Percentiles rank a stretch among this genome's conserved stretches.
These are phyloP conservation scores for Probosciger aterrimus DNA, from an alignment of 2,113 vertebrate genomes.

Conservation along the genomic window DNA sequence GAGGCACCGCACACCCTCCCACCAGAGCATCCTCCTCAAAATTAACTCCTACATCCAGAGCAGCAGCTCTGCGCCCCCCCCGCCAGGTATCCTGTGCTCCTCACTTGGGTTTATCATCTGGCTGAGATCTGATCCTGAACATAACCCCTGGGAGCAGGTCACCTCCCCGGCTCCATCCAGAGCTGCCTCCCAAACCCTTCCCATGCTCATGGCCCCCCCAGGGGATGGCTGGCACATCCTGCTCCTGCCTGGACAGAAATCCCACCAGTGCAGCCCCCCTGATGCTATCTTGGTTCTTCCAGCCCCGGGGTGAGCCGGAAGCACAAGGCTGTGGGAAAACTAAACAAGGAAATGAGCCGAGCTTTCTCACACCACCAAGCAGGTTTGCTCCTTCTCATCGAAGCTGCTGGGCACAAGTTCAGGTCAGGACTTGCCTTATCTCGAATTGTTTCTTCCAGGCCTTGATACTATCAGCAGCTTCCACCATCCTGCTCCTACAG, in stretches of 20 bases:
- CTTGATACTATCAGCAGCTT: background rate
- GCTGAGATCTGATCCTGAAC: background rate
- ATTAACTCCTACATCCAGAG: background rate
- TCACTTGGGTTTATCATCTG: background rate
- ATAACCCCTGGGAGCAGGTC: background rate
- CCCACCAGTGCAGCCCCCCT: background rate
- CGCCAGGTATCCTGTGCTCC: background rate
- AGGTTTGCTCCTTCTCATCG: background rate
- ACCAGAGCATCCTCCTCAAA: background rate
- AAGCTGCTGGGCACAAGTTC: background rate
- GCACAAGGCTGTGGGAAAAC: slow-evolving; percentile 61
- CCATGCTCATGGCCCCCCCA: background rate
- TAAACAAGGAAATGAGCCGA: slow-evolving; percentile 32
- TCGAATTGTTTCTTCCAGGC: background rate
- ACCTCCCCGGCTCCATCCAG: background rate
- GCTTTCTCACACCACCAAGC: slow-evolving; percentile 21
- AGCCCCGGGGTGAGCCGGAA: slow-evolving; percentile 12
- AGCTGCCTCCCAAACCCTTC: background rate
- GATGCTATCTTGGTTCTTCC: slow-evolving; percentile 41
- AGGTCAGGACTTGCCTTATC: slow-evolving; percentile 35
- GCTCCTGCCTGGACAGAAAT: background rate
- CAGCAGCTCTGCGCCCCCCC: background rate
- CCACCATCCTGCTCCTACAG: background rate
- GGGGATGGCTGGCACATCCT: slow-evolving; percentile 28
- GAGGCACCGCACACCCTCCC: background rate